Base-by-base conservation (phyloP, 1,140 invertebrate species). In the Cephus cinctus region DNA sequence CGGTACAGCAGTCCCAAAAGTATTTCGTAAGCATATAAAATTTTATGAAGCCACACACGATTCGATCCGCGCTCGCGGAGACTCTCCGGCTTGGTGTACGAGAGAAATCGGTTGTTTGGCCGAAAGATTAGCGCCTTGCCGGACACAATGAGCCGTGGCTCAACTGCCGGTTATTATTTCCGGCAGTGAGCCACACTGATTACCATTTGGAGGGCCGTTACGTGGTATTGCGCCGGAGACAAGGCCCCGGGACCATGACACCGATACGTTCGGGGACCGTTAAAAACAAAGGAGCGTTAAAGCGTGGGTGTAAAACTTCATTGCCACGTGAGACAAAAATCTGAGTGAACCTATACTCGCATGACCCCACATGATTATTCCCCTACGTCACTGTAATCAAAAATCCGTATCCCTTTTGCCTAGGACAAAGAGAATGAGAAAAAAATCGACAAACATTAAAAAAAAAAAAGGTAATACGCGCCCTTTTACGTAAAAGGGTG, bases 141-240 rank as follows among this genome's bases (percentile, higher is more conserved):
- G 43, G 14, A 6, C 8, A 56, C 34, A 54, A 56, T 50, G 27
- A 12, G 34, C 11, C 34, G 8, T 36, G 34, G n/a, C n/a, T n/a
- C n/a, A n/a, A n/a, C 21, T 16, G 56, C 40, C 41, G 56, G 53
- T 59, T 58, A 57, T 58, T 54, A 54, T 47, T 42, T 58, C 56
- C 43, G n/a, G n/a, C n/a, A n/a, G n/a, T n/a, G n/a, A n/a, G n/a
- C n/a, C n/a, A n/a, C n/a, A n/a, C n/a, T n/a, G 25, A 58, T 58
- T 19, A 51, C 52, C 40, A 50, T 51, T 47, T 12, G 31, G 39
- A 23, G 32, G 42, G 19, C 18, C 18, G 43, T 59, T 58, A 45
- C 47, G 57, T 59, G 54, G 54, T 27, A 52, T 43, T 59, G 55
- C 36, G 15, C 41, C 6, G 19, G 39, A 15, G 15, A 38, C 22